Base-by-base conservation (phyloP, 1,140 invertebrate genomes). In the Maconellicoccus hirsutus region DNA sequence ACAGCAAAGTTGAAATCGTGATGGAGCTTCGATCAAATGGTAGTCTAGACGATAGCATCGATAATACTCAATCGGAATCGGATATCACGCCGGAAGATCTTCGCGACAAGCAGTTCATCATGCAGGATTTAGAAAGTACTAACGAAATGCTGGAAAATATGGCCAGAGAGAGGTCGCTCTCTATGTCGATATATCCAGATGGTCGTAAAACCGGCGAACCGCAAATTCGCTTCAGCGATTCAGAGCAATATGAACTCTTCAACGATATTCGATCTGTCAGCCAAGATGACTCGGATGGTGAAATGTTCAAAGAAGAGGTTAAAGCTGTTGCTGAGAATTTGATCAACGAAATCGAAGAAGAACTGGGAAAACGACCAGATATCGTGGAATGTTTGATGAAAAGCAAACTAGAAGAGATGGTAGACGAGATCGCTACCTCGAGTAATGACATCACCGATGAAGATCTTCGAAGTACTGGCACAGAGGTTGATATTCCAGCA, bases 371-470 rank as follows among this genome's bases (percentile, higher is more conserved):
- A 52, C 72, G 73, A 19, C 70, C 71, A 39, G 73, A 73, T 61
- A 73, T 82, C 14, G 79, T 83, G 70, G 80, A 83, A 75, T 82
- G 81, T 66, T 79, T 83, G 14, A 74, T 82, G 16, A 78, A 80
- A 74, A 79, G 81, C 73, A 79, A 82, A 74, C 75, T 80, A 29
- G 80, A 81, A 75, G 73, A 78, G 70, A 72, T 82, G 39, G 76
- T 78, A 16, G 79, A 78, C 73, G 75, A 82, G 26, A 83, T 86
- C 59, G 83, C 82, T 78, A 81, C 84, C 70, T 85, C 82, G 0
- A 85, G 86, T 71, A 84, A 85, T 76, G 84, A 87, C 80, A 84
- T 86, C 70, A 89, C 85, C 26, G 87, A 87, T 79, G 87, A 88
- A 78, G 85, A 88, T 77, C 76, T 86, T 27, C 75, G 80, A 71